Percentiles rank a stretch among this genome's conserved stretches.
Conservation (phyloP, 30 jellyfish, hydroid and myxozoan species). For the Aurelia aurita region DNA sequence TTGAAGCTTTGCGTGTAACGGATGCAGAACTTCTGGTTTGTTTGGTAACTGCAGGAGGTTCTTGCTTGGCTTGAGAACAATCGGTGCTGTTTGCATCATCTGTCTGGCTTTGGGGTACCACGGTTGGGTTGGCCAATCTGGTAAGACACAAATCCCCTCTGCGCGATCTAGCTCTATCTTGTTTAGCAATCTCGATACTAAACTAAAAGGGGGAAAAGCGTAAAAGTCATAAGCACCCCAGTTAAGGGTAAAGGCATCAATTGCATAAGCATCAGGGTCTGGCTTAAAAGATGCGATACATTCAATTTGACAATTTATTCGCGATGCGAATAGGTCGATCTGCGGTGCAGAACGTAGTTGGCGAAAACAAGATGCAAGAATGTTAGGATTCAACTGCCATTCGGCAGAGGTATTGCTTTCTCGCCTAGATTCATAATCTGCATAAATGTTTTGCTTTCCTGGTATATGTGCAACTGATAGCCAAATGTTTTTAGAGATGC, state of each 20-base stretch:
- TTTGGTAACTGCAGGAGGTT: no score
- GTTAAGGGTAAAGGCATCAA: not conserved
- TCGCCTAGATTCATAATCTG: slow-evolving; percentile 40
- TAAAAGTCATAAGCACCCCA: no score
- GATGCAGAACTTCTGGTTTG: not conserved
- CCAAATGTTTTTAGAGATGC: slow-evolving; percentile 15
- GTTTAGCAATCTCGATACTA: not conserved
- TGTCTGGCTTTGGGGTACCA: slow-evolving; percentile 27
- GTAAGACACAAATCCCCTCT: slow-evolving; percentile 4
- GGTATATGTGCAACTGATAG: slow-evolving; percentile 58
- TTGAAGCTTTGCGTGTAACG: no score
- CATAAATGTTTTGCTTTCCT: slow-evolving; percentile 27
- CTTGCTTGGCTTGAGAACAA: no score
- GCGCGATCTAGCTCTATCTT: not conserved
- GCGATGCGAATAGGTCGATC: slow-evolving; percentile 9
- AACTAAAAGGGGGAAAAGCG: slow-evolving; percentile 4
- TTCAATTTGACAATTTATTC: slow-evolving; percentile 1
- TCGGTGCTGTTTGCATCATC: slow-evolving; percentile 7
- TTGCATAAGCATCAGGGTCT: not conserved
- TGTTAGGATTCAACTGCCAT: slow-evolving; percentile 21
- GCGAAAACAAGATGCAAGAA: not conserved
- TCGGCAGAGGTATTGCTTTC: slow-evolving; percentile 14
- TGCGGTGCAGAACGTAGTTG: not conserved
- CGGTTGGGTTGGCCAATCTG: slow-evolving; percentile 28
- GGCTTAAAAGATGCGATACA: not conserved